These are phyloP conservation scores for Toxostoma redivivum DNA, from an alignment of 2,113 vertebrate species.

Conservation along the genomic window DNA sequence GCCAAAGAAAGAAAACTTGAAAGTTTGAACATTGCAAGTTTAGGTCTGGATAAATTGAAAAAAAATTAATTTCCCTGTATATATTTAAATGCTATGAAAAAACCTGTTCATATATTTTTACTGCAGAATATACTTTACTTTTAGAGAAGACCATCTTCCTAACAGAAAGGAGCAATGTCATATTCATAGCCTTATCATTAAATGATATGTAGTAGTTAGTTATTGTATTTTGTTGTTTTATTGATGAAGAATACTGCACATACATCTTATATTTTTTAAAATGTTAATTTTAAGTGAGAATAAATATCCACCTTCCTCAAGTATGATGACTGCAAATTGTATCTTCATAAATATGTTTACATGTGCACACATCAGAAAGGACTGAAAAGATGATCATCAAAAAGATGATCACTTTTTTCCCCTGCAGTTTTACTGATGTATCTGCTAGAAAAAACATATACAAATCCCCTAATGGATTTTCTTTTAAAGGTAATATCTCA, in stretches of 20 bases:
- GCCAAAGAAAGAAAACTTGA: not conserved
- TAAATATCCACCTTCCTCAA: not conserved
- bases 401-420: not conserved
- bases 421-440: not conserved
- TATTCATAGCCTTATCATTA: not conserved
- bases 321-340: not conserved
- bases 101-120: not conserved
- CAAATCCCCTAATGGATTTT: fast-evolving
- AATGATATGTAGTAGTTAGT: not conserved
- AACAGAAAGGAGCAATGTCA: not conserved
- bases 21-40: not conserved
- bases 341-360: not conserved
- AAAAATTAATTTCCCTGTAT: not conserved
- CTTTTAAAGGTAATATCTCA: not conserved
- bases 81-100: not conserved
- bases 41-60: not conserved
- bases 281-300: not conserved
- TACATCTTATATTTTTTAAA: not conserved
- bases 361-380: not conserved
- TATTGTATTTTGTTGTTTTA: not conserved
- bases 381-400: not conserved
- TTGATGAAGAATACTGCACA: not conserved
- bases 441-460: not conserved
- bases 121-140: not conserved
- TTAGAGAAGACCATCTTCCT: not conserved